Base-by-base conservation (phyloP, 2,888 invertebrate species). In the Ennomos erosarius region DNA sequence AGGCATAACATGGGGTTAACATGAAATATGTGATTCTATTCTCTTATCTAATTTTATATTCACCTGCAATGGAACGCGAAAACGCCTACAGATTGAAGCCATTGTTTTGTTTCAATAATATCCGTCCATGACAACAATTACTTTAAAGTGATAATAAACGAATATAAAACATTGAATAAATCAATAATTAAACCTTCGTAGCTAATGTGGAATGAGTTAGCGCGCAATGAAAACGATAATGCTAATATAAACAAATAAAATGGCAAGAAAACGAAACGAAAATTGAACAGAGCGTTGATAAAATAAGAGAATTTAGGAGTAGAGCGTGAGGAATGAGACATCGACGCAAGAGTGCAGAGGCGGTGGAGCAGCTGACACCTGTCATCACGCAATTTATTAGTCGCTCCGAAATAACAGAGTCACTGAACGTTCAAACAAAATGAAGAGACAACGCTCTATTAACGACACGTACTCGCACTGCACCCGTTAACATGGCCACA, bases 311-410 rank as follows among this genome's bases (percentile, higher is more conserved):
- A 90, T 90, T 87, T 85, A 87, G 88, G 88, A 88, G 89, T 82
- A 86, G 85, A 89, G 80, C 88, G 90, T 90, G 90, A 90, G 91
- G 89, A 91, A 92, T 92, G 90, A 90, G 89, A 90, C 91, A 90
- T 90, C 90, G 90, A 87, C 91, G 90, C 90, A 87, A 88, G 91
- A 91, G 91, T 90, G 92, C 91, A 90, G 90, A 90, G 91, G 92
- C 91, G 91, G 85, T 86, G 81, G 87, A 88, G 90, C 91, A 90
- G 90, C 91, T 91, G 91, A 91, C 92, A 91, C 87, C 90, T 91
- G 92, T 91, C 92, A 92, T 91, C 92, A 85, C 86, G 89, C 92
- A 88, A 91, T 91, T 91, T 91, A 92, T 92, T 90, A 90, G 85
- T 76, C 85, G 88, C 88, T 88, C 90, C 89, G 88, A 91, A 92